Base-by-base conservation (phyloP, 2,888 invertebrate genomes). In the Sesamia inferens region DNA sequence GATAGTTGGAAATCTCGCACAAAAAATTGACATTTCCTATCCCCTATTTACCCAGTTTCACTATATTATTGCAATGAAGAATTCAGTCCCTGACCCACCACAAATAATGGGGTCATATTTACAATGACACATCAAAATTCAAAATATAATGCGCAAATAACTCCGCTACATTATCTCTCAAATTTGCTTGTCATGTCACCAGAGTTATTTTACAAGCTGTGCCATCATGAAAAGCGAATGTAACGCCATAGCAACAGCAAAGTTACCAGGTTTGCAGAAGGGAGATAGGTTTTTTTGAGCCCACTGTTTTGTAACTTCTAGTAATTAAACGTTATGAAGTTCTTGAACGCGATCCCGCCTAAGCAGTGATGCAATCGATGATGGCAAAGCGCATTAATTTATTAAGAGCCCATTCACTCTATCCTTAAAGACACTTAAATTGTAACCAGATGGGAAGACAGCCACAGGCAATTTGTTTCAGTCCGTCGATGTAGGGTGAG, bases 51-150 rank as follows among this genome's bases (percentile, higher is more conserved):
- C 51, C 10, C 42, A n/a, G 11, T 44, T 62, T 72, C 44, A 54
- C 44, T 5, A 62, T 42, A 16, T n/a, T 24, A 42, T 13, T 48
- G 14, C 39, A 42, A 57, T 6, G 31, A 13, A 22, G 16, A 31
- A 16, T 39, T 69, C 44, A 5, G 51, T 22, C 65, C 58, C 31
- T 58, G 44, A 78, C 51, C 78, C 44, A 51, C 4, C 44, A 69
- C 44, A 47, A 54, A 51, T 19, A 74, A 44, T 58, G 14, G 0
- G 11, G 16, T 8, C 6, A 44, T 47, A 54, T 57, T 44, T 24
- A 63, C 24, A 16, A 47, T 76, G 79, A 79, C 57, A 13, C 57
- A 51, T 39, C 76, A 54, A 54, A 79, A 63, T 79, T 39, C 76
- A 54, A 54, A 79, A 63, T 79, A 16, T 16, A 44, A 62, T n/a